A percentile compares a stretch with the other conserved stretches of the same genome.
Conservation (phyloP, 2,113 vertebrate species). For the Ptyas mucosa region DNA sequence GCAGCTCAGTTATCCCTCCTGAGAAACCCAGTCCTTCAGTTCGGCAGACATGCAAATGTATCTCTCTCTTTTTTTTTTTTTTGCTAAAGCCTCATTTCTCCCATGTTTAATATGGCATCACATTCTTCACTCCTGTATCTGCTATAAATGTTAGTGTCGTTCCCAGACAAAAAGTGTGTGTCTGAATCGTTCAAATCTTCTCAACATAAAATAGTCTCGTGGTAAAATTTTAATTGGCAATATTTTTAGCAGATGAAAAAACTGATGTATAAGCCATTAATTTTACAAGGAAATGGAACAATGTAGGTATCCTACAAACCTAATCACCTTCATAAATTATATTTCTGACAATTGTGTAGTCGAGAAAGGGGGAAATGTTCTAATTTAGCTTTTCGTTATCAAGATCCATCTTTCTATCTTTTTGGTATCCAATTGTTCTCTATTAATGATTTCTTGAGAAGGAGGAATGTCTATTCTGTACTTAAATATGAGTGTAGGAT, state of each 20-base stretch:
- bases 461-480: not conserved
- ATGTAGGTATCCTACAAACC: fast-evolving
- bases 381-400: not conserved
- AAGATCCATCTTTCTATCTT: not conserved
- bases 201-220: fast-evolving
- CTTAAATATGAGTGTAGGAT: not conserved
- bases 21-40: not conserved
- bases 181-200: not conserved
- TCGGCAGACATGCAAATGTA: not conserved
- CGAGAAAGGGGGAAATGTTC: not conserved
- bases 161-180: not conserved
- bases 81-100: not conserved
- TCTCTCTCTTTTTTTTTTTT: no score
- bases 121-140: not conserved
- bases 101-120: not conserved
- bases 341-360: slow-evolving; percentile 3
- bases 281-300: not conserved
- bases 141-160: not conserved
- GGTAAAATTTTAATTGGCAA: not conserved
- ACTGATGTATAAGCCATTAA: not conserved
- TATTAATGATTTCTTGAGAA: not conserved
- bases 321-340: not conserved
- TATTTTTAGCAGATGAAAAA: fast-evolving
- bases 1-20: not conserved
- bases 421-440: not conserved